phyloP scores from a whole-genome alignment of 2,113 vertebrate genomes.

The Leucosticte australis region DNA sequence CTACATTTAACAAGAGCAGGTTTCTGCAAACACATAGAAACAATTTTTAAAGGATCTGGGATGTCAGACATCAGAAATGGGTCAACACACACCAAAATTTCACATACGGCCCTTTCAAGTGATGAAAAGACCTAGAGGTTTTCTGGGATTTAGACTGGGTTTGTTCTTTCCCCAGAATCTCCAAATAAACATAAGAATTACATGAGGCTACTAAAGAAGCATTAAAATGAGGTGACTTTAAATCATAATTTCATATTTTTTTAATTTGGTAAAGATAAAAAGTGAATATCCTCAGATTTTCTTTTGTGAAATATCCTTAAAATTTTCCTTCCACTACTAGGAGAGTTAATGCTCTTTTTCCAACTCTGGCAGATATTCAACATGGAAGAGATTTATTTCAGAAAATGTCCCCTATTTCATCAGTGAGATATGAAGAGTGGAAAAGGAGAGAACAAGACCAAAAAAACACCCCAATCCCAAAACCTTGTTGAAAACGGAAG shows the following conservation, averaged over 20 bases:
- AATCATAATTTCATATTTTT: background rate
- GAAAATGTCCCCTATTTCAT: slow-evolving; percentile 13
- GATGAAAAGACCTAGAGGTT: background rate
- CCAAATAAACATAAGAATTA: background rate
- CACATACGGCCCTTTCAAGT: background rate
- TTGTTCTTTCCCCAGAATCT: background rate
- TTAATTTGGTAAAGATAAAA: background rate
- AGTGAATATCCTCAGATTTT: background rate
- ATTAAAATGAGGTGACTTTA: background rate
- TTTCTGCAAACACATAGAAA: slow-evolving; percentile 56
- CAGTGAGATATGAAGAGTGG: background rate
- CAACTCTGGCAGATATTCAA: background rate
- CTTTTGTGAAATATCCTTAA: background rate
- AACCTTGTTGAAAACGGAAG: background rate
- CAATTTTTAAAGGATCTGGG: background rate
- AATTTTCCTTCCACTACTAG: background rate
- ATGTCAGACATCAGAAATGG: background rate
- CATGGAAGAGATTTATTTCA: slow-evolving; percentile 28
- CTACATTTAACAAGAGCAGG: slow-evolving; percentile 21
- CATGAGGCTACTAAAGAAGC: background rate
- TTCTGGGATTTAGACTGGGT: background rate
- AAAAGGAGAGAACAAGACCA: slow-evolving; percentile 21
- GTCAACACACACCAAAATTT: background rate
- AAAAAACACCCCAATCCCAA: background rate
- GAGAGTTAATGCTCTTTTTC: background rate